Percentiles rank a stretch among this genome's conserved stretches.
These are phyloP conservation scores for Lutjanus erythropterus DNA, from an alignment of 2,113 vertebrate species.

Conservation along the genomic window DNA sequence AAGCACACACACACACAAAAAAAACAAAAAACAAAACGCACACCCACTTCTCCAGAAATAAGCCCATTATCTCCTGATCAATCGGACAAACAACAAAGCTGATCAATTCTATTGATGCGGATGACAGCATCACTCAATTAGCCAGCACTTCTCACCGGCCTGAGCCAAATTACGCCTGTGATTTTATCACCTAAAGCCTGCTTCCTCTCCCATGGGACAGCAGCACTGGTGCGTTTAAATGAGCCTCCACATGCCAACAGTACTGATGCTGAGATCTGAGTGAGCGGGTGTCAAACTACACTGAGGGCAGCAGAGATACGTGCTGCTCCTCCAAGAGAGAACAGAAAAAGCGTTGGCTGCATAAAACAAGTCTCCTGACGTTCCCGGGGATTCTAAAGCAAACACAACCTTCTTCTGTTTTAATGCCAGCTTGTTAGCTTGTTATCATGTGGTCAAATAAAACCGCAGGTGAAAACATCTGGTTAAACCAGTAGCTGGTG, in stretches of 20 bases:
- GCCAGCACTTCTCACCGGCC: constrained; percentile 1
- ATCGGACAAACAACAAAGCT: constrained; percentile 44
- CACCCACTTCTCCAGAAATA: constrained; percentile 7
- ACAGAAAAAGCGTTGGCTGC: not conserved
- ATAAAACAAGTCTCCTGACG: not conserved
- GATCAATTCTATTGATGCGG: constrained; percentile 51
- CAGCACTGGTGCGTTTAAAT: not conserved
- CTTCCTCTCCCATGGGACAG: constrained; percentile 27
- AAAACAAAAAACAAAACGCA: not conserved
- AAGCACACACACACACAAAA: not conserved
- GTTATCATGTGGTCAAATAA: constrained; percentile 23
- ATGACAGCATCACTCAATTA: constrained; percentile 44
- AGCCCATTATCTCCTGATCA: constrained; percentile 49
- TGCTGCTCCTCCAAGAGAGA: not conserved
- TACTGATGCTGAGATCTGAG: constrained; percentile 7
- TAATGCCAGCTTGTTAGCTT: not conserved
- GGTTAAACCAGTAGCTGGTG: not conserved
- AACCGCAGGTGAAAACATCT: constrained; percentile 17
- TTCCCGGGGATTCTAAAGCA: not conserved
- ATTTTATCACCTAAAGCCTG: constrained; percentile 38
- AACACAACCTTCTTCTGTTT: constrained; percentile 17
- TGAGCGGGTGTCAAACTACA: not conserved
- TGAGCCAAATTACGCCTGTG: constrained; percentile 4
- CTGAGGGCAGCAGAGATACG: not conserved
- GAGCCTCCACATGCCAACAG: not conserved